These are phyloP conservation scores for Sebastes nivosus DNA, from an alignment of 2,797 vertebrate genomes.

Conservation along the genomic window DNA sequence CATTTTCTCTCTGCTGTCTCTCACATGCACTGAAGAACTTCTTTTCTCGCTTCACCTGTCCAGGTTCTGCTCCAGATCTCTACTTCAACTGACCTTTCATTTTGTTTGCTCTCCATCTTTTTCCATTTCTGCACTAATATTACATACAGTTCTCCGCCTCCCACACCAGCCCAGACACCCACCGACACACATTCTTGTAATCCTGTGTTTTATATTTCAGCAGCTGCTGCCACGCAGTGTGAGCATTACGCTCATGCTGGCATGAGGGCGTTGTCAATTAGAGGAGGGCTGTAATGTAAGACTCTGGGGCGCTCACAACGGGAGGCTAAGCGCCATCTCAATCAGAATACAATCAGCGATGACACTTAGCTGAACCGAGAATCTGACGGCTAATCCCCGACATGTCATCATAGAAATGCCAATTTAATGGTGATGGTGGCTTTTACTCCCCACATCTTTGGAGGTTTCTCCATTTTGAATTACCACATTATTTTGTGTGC, in stretches of 20 bases:
- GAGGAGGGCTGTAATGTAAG: constrained; percentile 35
- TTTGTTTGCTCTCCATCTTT: neutral
- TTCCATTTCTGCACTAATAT: neutral
- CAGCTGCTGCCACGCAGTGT: constrained; percentile 17
- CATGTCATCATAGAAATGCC: constrained; percentile 29
- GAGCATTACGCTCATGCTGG: constrained; percentile 29
- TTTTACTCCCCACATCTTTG: neutral
- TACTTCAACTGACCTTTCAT: neutral
- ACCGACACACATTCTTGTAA: constrained; percentile 6
- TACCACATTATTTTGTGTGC: neutral
- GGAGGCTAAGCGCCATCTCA: constrained; percentile 43
- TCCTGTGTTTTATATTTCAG: constrained; percentile 44
- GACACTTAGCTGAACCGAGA: constrained; percentile 25
- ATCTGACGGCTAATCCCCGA: constrained; percentile 34
- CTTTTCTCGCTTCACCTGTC: neutral
- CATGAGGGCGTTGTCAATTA: constrained; percentile 41
- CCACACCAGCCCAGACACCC: constrained; percentile 11
- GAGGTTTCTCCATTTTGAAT: constrained; percentile 12
- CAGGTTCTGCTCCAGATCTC: neutral
- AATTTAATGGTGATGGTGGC: constrained; percentile 32
- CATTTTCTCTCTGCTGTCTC: neutral
- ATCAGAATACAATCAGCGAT: constrained; percentile 46
- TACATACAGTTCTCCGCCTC: neutral
- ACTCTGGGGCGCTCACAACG: constrained; percentile 34
- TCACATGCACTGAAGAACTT: neutral